Base-by-base conservation (phyloP, 2,888 invertebrate genomes). In the Lithophane leautieri region DNA sequence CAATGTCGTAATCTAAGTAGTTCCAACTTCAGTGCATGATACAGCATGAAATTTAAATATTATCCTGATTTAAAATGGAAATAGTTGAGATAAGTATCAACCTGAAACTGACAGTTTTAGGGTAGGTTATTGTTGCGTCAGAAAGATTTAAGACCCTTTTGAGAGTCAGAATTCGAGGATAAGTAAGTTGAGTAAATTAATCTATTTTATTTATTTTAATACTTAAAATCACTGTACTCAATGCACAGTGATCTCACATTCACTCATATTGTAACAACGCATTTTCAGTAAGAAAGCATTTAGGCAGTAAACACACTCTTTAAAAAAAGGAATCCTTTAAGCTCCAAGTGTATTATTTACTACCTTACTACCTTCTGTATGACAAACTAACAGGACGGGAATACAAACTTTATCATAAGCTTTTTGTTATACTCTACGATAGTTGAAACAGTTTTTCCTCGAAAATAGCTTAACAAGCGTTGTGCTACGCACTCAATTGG, bases 401-500 rank as follows among this genome's bases (percentile, higher is more conserved):
- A 62, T 50, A 56, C 34, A 54, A 61, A 28, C 14, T 40, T 12
- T 16, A 42, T 25, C 22, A n/a, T 58, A 42, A 73, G 40, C 28
- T 73, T 50, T 66, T 69, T 52, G 70, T 61, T 22, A 12, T 56
- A 56, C 47, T 79, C 50, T 16, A 25, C n/a, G 42, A n/a, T 44
- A 50, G 25, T 8, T 34, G 12, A 11, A 34, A 47, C 12, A 25
- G 61, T 58, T n/a, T 70, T 34, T n/a, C 12, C 4, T 22, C 34
- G 50, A 25, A 63, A 63, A 83, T 79, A 78, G 82, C 79, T 65
- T 72, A 70, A 76, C 76, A 58, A 11, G 19, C 25, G 40, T 60
- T 88, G 69, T 75, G 58, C 62, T 25, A 84, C 79, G 73, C 70
- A 78, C 78, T 47, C 69, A 79, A 40, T 86, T 88, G 86, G 87